Evolutionary conservation across 2,797 vertebrate species (phyloP), one percentile per base, ranked within the genome.

Genomic region (Margarornis squamiger): DNA sequence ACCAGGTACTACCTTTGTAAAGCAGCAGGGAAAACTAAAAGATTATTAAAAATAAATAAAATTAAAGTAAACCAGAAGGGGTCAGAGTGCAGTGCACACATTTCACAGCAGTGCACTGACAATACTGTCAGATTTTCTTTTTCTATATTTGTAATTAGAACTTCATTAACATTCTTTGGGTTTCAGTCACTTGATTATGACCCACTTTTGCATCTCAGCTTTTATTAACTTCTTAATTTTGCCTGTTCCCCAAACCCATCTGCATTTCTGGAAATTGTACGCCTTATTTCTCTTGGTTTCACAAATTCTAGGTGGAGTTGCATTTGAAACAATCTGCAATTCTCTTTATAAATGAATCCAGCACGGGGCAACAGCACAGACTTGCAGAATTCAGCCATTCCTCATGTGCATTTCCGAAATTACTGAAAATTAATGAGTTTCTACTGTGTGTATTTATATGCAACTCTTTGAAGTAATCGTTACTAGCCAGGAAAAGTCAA

Each of bases 401-500:
- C 73, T 81, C 79, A 32, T 32, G 73, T 66, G 91, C 51, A 86
- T 92, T 93, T 86, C 61, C 54, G 82, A 93, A 82, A 92, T 87
- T 20, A 94, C 51, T 88, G 67, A 79, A 82, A 92, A 86, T 77
- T 90, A 88, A 88, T 88, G 89, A 92, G 82, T 49, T 93, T 63
- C 63, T 76, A 34, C 51, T 39, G 45, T 32, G 58, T 67, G 32
- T 79, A 70, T 84, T 96, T 84, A 66, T 73, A 81, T 63, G 45
- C 70, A 90, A 54, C 38, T 49, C 86, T 92, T 94, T 85, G 94
- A 94, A 97, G 55, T 81, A 67, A 88, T 85, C 62, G 72, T 63
- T 79, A 63, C 36, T 12, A 67, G 55, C 24, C 57, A 80, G 43
- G 16, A 79, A 78, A 68, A 73, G 46, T 57, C 74, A 78, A 29